Evolutionary conservation across 2,797 vertebrate species (phyloP), one percentile per base, ranked within the genome.

Genomic region (Leptodactylus fallax): DNA sequence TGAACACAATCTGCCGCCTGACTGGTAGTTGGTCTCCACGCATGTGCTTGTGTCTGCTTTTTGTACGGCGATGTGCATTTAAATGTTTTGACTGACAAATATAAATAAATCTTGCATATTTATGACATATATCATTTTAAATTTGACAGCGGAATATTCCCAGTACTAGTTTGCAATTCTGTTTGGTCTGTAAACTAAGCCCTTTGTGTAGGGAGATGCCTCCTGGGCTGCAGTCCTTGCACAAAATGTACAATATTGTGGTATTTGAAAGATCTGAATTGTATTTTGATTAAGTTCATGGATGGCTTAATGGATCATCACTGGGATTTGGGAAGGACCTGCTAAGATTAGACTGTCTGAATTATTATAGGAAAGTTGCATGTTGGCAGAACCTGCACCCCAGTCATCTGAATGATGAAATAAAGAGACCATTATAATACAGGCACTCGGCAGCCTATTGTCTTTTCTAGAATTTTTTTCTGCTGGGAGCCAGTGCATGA

Each of bases 121-220:
- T 89, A 89, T 89, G 85, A 87, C 88, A 89, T 89, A 89, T 87
- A 89, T 89, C 88, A 89, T 86, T 89, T 89, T 89, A 89, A 89
- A 89, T 87, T 89, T 87, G 88, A 89, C 88, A 89, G 88, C 74
- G n/a, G 74, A 61, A 86, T 86, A 89, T 89, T 89, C 88, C 88
- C 85, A 72, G 74, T 83, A 72, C 88, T 89, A 83, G 61, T 89
- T 89, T 89, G 80, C 83, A 60, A 89, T 89, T 89, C 88, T 89
- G 85, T 89, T 89, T 89, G 88, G 88, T 86, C 85, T 89, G 85
- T 89, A 89, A 87, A 86, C 88, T 89, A 89, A 86, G 85, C 88
- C 85, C 88, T 87, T 87, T 79, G 85, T 86, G 88, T 89, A 87
- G 72, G 88, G 80, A 83, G 80, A 83, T 86, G 85, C 85, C 88